These are phyloP conservation scores for Heliangelus exortis DNA, from an alignment of 2,797 vertebrate genomes.

Conservation along the genomic window DNA sequence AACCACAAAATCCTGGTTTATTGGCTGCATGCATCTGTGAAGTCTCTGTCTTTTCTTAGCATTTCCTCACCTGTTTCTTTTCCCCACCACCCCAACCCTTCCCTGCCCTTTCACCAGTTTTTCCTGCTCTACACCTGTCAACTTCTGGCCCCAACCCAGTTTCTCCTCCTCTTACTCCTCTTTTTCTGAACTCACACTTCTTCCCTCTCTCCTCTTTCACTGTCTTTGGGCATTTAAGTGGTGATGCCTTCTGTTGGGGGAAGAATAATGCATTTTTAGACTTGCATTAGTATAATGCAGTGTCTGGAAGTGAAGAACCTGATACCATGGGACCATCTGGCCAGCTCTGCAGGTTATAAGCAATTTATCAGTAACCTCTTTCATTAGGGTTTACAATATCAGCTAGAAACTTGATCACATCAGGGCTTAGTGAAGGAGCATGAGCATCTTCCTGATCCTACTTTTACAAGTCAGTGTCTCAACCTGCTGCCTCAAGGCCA, in stretches of 20 bases:
- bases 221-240: background rate
- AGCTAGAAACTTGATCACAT: background rate
- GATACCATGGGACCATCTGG: background rate
- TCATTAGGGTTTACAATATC: background rate
- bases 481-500: background rate
- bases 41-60: background rate
- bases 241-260: background rate
- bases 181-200: background rate
- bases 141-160: background rate
- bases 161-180: background rate
- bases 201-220: background rate
- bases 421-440: background rate
- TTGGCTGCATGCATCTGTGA: background rate
- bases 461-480: background rate
- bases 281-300: background rate
- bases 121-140: background rate
- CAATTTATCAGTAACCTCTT: background rate
- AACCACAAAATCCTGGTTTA: fast-evolving
- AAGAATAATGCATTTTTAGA: background rate
- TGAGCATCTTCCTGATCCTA: background rate
- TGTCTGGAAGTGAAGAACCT: background rate
- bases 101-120: background rate
- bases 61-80: background rate
- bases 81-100: background rate
- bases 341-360: background rate